A percentile compares a stretch with the other conserved stretches of the same genome.
Evolutionary conservation across 2,113 vertebrate species (phyloP).

Genomic region (Ptychochromis oligacanthus): DNA sequence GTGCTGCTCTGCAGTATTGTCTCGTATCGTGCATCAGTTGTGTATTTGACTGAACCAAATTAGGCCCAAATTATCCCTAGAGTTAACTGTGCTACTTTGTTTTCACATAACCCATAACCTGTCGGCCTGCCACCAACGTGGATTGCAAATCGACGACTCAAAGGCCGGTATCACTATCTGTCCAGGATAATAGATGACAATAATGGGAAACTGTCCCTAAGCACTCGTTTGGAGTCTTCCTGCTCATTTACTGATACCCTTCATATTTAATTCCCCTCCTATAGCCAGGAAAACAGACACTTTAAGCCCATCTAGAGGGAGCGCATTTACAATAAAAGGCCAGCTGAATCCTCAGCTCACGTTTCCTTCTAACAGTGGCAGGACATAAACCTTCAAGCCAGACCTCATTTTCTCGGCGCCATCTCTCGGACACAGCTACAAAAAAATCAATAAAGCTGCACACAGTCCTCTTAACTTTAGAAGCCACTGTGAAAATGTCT

Average conservation of each 20-base stretch:
- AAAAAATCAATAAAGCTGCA: conserved; percentile 80
- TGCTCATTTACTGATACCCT: conserved; percentile 79
- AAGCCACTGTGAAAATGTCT: conserved; percentile 67
- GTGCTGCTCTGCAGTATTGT: conserved; percentile 26
- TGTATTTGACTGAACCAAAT: conserved; percentile 50
- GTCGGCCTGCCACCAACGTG: conserved; percentile 43
- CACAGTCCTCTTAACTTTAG: conserved; percentile 72
- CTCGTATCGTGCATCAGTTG: conserved; percentile 47
- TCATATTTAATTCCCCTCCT: conserved; percentile 77
- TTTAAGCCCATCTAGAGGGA: conserved; percentile 76
- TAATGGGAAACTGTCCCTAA: conserved; percentile 80
- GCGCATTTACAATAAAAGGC: conserved; percentile 78
- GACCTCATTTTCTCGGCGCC: conserved; percentile 83
- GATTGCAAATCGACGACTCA: conserved; percentile 65
- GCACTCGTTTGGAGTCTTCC: conserved; percentile 78
- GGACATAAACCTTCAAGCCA: conserved; percentile 82
- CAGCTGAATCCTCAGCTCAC: conserved; percentile 75
- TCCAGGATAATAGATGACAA: conserved; percentile 78
- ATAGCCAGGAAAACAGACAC: conserved; percentile 80
- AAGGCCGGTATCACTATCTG: conserved; percentile 67
- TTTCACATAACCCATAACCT: conserved; percentile 67
- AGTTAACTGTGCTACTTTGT: conserved; percentile 57
- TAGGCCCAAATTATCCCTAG: conserved; percentile 40
- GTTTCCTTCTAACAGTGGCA: conserved; percentile 76
- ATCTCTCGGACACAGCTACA: conserved; percentile 70